These are phyloP conservation scores for Cuculus canorus DNA, from an alignment of 2,797 vertebrate genomes.

Conservation along the genomic window DNA sequence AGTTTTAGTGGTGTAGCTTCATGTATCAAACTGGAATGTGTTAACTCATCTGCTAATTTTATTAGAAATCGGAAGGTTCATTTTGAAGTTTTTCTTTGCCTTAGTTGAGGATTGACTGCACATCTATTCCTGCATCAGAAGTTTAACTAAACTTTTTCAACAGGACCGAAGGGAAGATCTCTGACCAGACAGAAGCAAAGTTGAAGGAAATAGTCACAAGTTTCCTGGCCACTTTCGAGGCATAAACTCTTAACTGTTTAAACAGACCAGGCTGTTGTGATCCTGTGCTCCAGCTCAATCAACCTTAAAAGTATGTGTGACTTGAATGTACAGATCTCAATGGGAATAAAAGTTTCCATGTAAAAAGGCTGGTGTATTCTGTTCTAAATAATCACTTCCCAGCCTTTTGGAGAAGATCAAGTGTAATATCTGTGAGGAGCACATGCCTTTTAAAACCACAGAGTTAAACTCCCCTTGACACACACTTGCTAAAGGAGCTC, in stretches of 20 bases:
- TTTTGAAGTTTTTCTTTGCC: not conserved
- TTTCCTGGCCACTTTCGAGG: slow-evolving; percentile 86
- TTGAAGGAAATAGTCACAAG: slow-evolving; percentile 91
- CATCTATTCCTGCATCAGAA: not conserved
- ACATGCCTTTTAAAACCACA: fast-evolving
- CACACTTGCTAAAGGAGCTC: fast-evolving
- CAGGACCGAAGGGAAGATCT: slow-evolving; percentile 90
- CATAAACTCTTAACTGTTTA: slow-evolving; percentile 72
- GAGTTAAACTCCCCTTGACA: not conserved
- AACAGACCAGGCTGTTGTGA: slow-evolving; percentile 53
- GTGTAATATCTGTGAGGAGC: no score
- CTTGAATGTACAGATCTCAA: slow-evolving; percentile 87
- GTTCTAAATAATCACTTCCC: not conserved
- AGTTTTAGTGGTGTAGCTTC: not conserved
- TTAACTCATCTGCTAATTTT: not conserved
- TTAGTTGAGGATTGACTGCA: fast-evolving
- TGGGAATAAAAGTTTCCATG: slow-evolving; percentile 86
- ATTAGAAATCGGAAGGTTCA: not conserved
- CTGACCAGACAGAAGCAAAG: slow-evolving; percentile 90
- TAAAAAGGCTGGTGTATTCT: not conserved
- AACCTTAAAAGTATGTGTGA: slow-evolving; percentile 78
- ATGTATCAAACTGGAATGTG: not conserved
- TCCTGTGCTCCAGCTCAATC: slow-evolving; percentile 75
- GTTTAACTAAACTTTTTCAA: not conserved
- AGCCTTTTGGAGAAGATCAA: no score